Percentiles rank a stretch among this genome's conserved stretches.
These are phyloP conservation scores for Acomys russatus DNA, from an alignment of 2,797 vertebrate species.

Conservation along the genomic window DNA sequence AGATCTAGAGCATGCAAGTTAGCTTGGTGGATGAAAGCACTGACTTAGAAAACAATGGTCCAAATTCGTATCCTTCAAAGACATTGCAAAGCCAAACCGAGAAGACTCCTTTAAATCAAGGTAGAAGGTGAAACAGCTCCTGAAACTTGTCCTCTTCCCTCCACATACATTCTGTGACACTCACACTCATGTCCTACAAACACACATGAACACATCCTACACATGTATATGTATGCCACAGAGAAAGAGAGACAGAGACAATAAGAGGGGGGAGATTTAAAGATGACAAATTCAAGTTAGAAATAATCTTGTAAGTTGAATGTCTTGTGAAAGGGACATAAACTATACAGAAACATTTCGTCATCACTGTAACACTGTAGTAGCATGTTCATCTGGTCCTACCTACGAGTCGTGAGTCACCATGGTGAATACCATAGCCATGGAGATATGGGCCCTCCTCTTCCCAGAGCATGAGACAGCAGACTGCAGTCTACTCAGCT, in stretches of 20 bases:
- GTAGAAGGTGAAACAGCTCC: neutral
- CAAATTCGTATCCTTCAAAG: neutral
- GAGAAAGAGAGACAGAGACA: neutral
- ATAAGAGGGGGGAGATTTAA: neutral
- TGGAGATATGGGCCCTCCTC: neutral
- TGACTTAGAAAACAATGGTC: too few species aligned
- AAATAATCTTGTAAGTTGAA: neutral
- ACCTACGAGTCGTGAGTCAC: neutral
- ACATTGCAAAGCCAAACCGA: neutral
- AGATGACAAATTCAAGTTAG: neutral
- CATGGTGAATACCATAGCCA: neutral
- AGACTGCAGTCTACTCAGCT: too few species aligned
- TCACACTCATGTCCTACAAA: neutral
- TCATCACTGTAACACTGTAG: neutral
- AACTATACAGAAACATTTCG: neutral
- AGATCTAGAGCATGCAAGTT: neutral
- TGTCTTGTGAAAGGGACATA: neutral
- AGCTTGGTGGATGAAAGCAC: neutral
- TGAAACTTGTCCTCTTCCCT: neutral
- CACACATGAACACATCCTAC: neutral
- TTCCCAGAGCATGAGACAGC: neutral
- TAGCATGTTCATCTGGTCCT: too few species aligned
- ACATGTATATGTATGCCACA: neutral
- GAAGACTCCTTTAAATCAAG: neutral
- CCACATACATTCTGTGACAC: neutral